A percentile compares a stretch with the other conserved stretches of the same genome.
phyloP scores from a whole-genome alignment of 92 coral and sea anemone species.

The Parazoanthus atlanticus region DNA sequence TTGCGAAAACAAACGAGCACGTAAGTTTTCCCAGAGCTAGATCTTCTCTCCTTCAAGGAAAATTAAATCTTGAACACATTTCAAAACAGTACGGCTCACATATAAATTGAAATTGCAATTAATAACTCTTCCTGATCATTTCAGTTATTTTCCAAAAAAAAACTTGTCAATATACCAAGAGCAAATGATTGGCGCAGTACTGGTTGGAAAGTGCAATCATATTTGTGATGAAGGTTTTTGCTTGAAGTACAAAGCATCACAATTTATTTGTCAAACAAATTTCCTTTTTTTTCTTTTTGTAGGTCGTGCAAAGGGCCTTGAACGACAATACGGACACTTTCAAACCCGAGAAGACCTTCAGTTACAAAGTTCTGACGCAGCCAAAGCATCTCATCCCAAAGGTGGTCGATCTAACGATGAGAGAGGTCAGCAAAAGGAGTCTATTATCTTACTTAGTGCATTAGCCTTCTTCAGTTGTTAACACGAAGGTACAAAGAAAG shows the following conservation, averaged over 20 bases:
- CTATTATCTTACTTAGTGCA: background rate
- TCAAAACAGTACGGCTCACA: too few species aligned
- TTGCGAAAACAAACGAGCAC: too few species aligned
- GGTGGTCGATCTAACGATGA: conserved; percentile 64
- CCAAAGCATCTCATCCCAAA: conserved; percentile 71
- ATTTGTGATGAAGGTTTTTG: too few species aligned
- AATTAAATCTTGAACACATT: too few species aligned
- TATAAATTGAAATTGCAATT: too few species aligned
- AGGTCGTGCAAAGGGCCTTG: conserved; percentile 61
- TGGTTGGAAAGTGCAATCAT: background rate
- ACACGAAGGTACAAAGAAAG: too few species aligned
- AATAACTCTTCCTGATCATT: too few species aligned
- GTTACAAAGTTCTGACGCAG: conserved; percentile 64
- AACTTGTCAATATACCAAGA: too few species aligned
- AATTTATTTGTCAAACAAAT: background rate
- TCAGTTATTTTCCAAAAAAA: too few species aligned
- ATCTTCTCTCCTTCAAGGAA: too few species aligned
- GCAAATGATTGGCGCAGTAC: background rate
- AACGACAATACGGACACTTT: conserved; percentile 60
- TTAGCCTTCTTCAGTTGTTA: too few species aligned
- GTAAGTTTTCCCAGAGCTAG: too few species aligned
- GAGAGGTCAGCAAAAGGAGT: conserved; percentile 58
- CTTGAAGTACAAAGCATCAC: background rate
- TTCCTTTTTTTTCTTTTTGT: background rate
- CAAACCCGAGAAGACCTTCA: conserved; percentile 59